Percentiles rank a stretch among this genome's conserved stretches.
phyloP scores from a whole-genome alignment of 2,113 vertebrate species.

The Sceloporus tristichus region DNA sequence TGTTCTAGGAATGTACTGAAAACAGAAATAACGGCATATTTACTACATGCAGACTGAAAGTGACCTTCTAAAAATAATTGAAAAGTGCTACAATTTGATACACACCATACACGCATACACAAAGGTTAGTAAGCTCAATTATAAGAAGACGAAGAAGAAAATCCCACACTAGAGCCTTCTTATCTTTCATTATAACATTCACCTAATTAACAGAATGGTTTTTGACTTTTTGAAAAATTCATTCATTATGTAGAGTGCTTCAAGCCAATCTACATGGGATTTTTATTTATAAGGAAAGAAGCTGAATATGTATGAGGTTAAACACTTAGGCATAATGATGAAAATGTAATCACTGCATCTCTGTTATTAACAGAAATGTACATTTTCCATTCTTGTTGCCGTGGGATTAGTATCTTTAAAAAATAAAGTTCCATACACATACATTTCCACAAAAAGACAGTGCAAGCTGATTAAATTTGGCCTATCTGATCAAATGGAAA shows the following conservation, averaged over 20 bases:
- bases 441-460: not conserved
- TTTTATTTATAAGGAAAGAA: constrained; percentile 22
- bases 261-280: not conserved
- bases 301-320: constrained; percentile 18
- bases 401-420: not conserved
- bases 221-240: constrained; percentile 5
- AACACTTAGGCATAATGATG: not conserved
- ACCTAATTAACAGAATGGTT: constrained; percentile 19
- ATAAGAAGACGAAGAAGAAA: not conserved
- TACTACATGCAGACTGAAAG: too few relatives aligned
- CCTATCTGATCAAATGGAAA: not conserved
- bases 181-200: constrained; percentile 12
- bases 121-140: not conserved
- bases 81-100: not conserved
- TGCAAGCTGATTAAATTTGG: constrained; percentile 4
- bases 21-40: too few relatives aligned
- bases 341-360: constrained; percentile 11
- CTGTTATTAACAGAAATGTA: constrained; percentile 8
- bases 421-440: not conserved
- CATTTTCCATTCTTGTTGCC: not conserved
- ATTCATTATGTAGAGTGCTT: constrained; percentile 14
- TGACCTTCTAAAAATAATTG: not conserved
- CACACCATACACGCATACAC: not conserved
- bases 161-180: not conserved
- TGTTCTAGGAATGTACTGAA: too few relatives aligned